Evolutionary conservation across 1,140 invertebrate species (phyloP).

Genomic region (Magallana angulata): DNA sequence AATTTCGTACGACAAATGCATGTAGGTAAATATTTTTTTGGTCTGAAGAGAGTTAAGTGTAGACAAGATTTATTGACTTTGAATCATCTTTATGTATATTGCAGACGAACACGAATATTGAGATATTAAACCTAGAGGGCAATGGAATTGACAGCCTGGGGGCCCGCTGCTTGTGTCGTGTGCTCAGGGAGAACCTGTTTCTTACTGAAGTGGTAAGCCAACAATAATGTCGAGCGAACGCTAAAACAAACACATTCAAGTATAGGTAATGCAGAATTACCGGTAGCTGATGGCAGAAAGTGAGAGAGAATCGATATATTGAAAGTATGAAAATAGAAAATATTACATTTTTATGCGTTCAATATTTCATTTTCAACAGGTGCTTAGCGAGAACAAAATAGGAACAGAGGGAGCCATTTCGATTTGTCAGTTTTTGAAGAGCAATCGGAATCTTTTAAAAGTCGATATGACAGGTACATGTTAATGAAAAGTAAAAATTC

Average conservation of each 20-base stretch:
- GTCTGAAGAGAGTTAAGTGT: no score
- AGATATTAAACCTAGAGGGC: conserved; percentile 71
- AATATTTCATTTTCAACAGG: conserved; percentile 53
- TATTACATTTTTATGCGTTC: not conserved
- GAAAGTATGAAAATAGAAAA: not conserved
- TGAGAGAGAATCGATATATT: conserved; percentile 5
- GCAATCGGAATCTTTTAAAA: conserved; percentile 66
- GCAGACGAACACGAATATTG: conserved; percentile 72
- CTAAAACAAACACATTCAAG: conserved; percentile 8
- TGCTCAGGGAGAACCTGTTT: conserved; percentile 74
- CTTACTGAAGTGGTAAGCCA: conserved; percentile 72
- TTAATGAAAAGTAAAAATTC: not conserved
- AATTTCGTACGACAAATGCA: no score
- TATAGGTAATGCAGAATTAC: not conserved
- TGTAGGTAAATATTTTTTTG: no score
- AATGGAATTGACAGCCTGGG: conserved; percentile 70
- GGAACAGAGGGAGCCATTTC: conserved; percentile 65
- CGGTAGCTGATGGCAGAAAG: not conserved
- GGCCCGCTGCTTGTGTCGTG: conserved; percentile 66
- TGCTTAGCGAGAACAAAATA: conserved; percentile 69
- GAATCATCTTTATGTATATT: conserved; percentile 37
- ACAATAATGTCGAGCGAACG: not conserved
- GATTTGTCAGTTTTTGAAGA: conserved; percentile 63
- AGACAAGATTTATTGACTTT: no score
- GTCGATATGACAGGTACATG: conserved; percentile 67